Percentiles rank a stretch among this genome's conserved stretches.
phyloP scores from a whole-genome alignment of 2,113 vertebrate species.

The Galbula dea region DNA sequence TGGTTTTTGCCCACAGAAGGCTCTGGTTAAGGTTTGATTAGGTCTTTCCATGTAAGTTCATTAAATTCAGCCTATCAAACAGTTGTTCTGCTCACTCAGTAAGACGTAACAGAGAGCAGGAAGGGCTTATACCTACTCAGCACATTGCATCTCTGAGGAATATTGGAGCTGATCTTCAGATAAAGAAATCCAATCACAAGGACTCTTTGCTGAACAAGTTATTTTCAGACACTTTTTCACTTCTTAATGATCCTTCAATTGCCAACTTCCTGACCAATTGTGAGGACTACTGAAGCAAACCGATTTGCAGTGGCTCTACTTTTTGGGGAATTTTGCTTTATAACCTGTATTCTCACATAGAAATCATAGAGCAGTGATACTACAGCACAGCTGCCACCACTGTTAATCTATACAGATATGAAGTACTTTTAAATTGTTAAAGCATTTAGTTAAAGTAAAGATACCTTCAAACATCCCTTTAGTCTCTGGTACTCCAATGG shows the following conservation, averaged over 20 bases:
- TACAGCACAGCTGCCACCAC: neutral
- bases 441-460: neutral
- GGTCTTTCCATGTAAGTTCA: neutral
- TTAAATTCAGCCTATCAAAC: neutral
- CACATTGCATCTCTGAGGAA: neutral
- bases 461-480: neutral
- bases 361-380: neutral
- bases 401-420: neutral
- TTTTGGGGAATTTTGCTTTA: neutral
- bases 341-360: neutral
- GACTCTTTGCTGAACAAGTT: conserved; percentile 4
- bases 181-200: conserved; percentile 8
- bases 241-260: neutral
- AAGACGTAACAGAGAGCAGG: neutral
- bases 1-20: neutral
- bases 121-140: neutral
- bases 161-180: neutral
- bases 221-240: neutral
- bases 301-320: neutral
- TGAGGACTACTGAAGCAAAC: neutral
- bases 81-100: neutral
- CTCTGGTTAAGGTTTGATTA: neutral
- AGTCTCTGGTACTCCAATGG: neutral
- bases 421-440: neutral
- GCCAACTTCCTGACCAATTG: neutral